A percentile compares a stretch with the other conserved stretches of the same genome.
Conservation (phyloP, 1,140 invertebrate genomes). For the Thaumetopoea pityocampa region DNA sequence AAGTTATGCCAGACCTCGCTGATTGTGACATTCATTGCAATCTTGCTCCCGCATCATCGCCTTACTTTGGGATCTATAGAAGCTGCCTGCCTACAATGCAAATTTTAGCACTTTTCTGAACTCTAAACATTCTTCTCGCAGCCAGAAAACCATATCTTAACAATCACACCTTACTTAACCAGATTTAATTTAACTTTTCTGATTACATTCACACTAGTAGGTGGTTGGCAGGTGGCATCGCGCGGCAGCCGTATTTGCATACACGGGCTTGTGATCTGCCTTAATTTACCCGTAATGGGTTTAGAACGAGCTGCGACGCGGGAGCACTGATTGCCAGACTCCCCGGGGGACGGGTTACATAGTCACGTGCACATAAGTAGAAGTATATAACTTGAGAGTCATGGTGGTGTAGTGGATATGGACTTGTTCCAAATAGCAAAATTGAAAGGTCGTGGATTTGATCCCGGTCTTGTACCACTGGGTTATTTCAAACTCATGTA, state of each 20-base stretch:
- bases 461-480: too few species aligned
- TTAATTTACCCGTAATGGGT: slow-evolving; percentile 70
- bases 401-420: too few species aligned
- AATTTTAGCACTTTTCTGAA: too few species aligned
- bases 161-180: background rate
- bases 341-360: slow-evolving; percentile 34
- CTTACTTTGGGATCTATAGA: too few species aligned
- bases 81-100: too few species aligned
- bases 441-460: too few species aligned
- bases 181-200: slow-evolving; percentile 16
- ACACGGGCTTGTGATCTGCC: slow-evolving; percentile 45
- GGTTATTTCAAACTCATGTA: too few species aligned
- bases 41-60: too few species aligned
- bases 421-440: too few species aligned
- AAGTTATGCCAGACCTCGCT: too few species aligned
- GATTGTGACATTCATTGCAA: too few species aligned
- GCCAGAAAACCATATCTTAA: slow-evolving; percentile 1
- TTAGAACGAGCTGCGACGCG: slow-evolving; percentile 54
- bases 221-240: slow-evolving; percentile 32
- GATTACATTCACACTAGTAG: background rate
- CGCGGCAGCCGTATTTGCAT: slow-evolving; percentile 47
- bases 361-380: slow-evolving; percentile 21
- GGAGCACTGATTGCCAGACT: slow-evolving; percentile 63
- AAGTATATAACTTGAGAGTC: slow-evolving; percentile 14
- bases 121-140: too few species aligned